Percentiles rank a stretch among this genome's conserved stretches.
Evolutionary conservation across 2,888 invertebrate species (phyloP).

Genomic region (Himalopsyche japonica): DNA sequence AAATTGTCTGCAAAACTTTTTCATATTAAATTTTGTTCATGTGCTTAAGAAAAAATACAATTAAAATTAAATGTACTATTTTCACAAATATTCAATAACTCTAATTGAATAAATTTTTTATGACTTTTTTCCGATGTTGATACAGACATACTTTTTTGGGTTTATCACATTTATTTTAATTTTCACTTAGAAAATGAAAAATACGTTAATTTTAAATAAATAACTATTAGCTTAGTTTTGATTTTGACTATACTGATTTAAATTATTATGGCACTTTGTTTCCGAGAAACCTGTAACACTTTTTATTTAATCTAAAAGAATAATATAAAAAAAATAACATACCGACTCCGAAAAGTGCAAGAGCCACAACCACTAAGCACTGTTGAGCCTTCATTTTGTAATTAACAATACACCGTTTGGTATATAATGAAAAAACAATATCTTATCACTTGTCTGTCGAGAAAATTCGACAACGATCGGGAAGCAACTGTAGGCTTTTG

Average conservation of each 20-base stretch:
- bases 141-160: no score
- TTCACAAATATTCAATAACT: no score
- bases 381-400: conserved; percentile 53
- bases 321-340: conserved; percentile 51
- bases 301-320: not conserved
- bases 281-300: not conserved
- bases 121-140: no score
- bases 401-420: not conserved
- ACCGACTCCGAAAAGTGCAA: conserved; percentile 70
- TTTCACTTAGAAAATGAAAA: not conserved
- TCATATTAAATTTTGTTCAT: no score
- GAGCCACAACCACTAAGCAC: conserved; percentile 64
- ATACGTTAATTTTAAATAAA: not conserved
- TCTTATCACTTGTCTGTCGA: not conserved
- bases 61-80: no score
- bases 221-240: not conserved
- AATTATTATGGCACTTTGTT: not conserved
- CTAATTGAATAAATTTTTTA: no score
- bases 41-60: no score
- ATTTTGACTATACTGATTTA: no score
- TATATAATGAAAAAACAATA: not conserved
- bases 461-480: not conserved
- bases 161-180: no score
- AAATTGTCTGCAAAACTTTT: no score
- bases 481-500: not conserved